A percentile compares a stretch with the other conserved stretches of the same genome.
Evolutionary conservation across 1,140 invertebrate species (phyloP).

Genomic region (Cotesia typhae): DNA sequence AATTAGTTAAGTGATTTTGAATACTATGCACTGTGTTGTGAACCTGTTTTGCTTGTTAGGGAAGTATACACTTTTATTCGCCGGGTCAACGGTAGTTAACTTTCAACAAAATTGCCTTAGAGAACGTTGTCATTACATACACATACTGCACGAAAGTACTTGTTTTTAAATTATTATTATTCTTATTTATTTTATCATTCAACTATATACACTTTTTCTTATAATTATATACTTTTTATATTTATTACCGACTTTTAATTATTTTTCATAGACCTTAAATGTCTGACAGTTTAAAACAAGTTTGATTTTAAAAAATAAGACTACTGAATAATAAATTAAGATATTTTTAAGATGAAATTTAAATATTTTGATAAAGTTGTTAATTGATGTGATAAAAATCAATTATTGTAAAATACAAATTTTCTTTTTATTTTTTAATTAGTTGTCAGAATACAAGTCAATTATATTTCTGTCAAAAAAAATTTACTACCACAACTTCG

Average conservation of each 20-base stretch:
- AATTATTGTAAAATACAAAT: no score
- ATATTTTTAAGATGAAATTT: no score
- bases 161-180: constrained; percentile 14
- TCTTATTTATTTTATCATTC: constrained; percentile 20
- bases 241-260: not conserved
- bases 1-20: constrained; percentile 21
- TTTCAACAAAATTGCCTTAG: constrained; percentile 25
- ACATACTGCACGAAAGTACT: constrained; percentile 2
- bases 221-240: not conserved
- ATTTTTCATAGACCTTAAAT: not conserved
- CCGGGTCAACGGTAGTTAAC: constrained; percentile 22
- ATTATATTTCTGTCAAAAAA: no score
- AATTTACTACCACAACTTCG: no score
- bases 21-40: not conserved
- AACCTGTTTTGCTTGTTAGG: constrained; percentile 1
- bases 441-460: no score
- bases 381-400: no score
- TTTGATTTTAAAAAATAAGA: no score
- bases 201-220: constrained; percentile 5
- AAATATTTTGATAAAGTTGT: no score
- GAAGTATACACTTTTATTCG: constrained; percentile 13
- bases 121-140: constrained; percentile 19
- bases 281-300: not conserved
- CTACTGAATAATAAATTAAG: no score
- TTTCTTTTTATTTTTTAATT: no score